Base-by-base conservation (phyloP, 2,888 invertebrate genomes). In the Epinotia nisella region DNA sequence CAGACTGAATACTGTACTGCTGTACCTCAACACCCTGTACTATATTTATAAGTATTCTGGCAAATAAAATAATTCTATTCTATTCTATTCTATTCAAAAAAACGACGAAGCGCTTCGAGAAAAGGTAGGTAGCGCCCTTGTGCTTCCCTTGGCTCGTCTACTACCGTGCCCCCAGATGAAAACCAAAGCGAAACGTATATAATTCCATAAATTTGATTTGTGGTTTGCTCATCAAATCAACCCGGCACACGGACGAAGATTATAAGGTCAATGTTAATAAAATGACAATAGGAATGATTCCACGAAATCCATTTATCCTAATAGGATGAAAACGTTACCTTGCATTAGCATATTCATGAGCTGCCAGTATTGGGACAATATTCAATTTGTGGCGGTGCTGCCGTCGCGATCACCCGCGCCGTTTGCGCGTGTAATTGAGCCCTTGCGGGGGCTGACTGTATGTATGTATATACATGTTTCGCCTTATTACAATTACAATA, bases 311-410 rank as follows among this genome's bases (percentile, higher is more conserved):
- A 59, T 58, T 64, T 56, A 58, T 39, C 41, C 51, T 73, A 73
- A 73, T 73, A 69, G 73, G 68, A 73, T 73, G 73, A 73, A 73
- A 73, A 64, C 64, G 73, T 73, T 73, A 73, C 69, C 73, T 69
- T 24, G 10, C 53, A 73, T 74, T 71, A 74, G 69, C 74, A 74
- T 74, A 74, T 74, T 74, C 71, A 71, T 74, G 75, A 72, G 61
- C 55, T 61, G 62, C 67, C 70, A 70, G 70, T 71, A 74, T 74
- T 68, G 68, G 64, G 35, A 51, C 74, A 61, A 75, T 76, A 75
- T 76, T 73, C 74, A 76, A 76, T 76, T 76, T 76, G 71, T 59
- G 74, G 24, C 75, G 62, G 62, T 74, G 70, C 71, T 64, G 72
- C 70, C 66, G 70, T 64, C 75, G 70, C 65, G 69, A 71, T 60